These are phyloP conservation scores for Pteropus rufus DNA, from an alignment of 2,797 vertebrate species.

Conservation along the genomic window DNA sequence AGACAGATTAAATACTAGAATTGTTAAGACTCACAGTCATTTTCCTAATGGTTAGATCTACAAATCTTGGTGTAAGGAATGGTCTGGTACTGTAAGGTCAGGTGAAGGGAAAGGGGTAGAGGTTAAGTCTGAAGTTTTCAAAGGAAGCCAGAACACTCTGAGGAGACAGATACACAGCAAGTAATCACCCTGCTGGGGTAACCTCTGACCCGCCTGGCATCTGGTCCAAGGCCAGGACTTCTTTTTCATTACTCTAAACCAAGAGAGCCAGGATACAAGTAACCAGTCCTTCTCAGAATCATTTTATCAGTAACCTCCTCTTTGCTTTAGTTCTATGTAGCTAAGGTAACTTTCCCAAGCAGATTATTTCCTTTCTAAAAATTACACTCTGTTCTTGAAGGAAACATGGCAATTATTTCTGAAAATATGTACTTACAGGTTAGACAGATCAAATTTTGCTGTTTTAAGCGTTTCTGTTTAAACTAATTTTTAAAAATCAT, in stretches of 20 bases:
- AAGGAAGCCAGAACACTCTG: neutral
- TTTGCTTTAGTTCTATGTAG: neutral
- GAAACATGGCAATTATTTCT: conserved; percentile 28
- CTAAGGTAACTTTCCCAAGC: neutral
- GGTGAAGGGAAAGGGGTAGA: neutral
- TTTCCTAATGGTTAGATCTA: neutral
- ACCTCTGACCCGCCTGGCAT: neutral
- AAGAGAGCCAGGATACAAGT: neutral
- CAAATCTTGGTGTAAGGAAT: neutral
- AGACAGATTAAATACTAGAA: neutral
- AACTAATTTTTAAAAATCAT: conserved; percentile 42
- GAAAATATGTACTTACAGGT: conserved; percentile 25
- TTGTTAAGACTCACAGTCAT: neutral
- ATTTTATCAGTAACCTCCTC: neutral
- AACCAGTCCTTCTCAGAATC: neutral
- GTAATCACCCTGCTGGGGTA: neutral
- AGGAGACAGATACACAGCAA: neutral
- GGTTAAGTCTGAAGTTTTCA: neutral
- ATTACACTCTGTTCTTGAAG: neutral
- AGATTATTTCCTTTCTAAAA: conserved; percentile 17
- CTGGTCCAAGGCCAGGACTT: neutral
- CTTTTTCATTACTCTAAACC: neutral
- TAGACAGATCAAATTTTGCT: conserved; percentile 24
- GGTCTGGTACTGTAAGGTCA: neutral
- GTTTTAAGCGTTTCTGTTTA: conserved; percentile 41